Evolutionary conservation across 2,113 vertebrate species (phyloP).

Genomic region (Chloropsis cyanopogon): DNA sequence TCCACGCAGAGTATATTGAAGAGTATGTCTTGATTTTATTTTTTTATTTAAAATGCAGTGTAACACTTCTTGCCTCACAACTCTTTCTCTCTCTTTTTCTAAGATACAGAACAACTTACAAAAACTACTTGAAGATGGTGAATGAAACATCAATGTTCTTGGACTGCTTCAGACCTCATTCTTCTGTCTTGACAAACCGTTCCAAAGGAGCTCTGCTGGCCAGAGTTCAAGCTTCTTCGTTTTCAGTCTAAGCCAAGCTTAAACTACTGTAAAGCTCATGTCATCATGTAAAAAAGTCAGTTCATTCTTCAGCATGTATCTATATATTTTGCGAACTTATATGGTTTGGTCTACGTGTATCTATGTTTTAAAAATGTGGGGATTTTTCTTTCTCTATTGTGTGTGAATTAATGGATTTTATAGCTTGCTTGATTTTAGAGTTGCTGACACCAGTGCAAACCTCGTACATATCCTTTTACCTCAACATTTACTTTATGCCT

Average conservation of each 20-base stretch:
- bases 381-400: slow-evolving; percentile 16
- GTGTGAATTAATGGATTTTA: slow-evolving; percentile 3
- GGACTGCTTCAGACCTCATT: slow-evolving; percentile 37
- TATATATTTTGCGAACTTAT: not conserved
- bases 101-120: slow-evolving; percentile 92
- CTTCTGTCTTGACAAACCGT: slow-evolving; percentile 13
- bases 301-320: slow-evolving; percentile 42
- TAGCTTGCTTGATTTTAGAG: not conserved
- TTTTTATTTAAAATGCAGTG: not conserved
- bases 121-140: slow-evolving; percentile 82
- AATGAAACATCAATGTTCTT: slow-evolving; percentile 46
- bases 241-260: not conserved
- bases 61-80: not conserved
- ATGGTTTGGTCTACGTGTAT: slow-evolving; percentile 6
- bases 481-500: not conserved
- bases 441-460: not conserved
- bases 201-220: slow-evolving; percentile 69
- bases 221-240: slow-evolving; percentile 43
- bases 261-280: slow-evolving; percentile 8
- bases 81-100: slow-evolving; percentile 57
- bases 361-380: slow-evolving; percentile 17
- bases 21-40: not conserved
- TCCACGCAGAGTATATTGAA: not conserved
- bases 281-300: slow-evolving; percentile 13
- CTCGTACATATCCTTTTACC: slow-evolving; percentile 1